Percentiles rank a stretch among this genome's conserved stretches.
phyloP scores from a whole-genome alignment of 37 sponge, comb jelly and placozoan species.

The Oopsacas minuta region DNA sequence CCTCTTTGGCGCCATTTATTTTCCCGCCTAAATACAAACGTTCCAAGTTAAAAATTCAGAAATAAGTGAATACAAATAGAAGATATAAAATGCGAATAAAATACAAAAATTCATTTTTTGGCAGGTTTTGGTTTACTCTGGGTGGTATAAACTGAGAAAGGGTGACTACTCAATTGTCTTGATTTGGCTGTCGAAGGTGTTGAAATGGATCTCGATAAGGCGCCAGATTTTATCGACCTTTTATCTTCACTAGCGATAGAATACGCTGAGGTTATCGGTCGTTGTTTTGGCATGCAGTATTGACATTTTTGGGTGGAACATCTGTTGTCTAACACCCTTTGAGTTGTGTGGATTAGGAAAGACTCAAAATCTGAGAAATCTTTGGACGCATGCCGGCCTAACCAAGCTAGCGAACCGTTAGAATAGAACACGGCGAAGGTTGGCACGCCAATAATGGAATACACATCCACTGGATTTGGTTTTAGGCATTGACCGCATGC shows the following conservation, averaged over 20 bases:
- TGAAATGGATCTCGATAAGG: background rate
- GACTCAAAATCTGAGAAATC: slow-evolving; percentile 6
- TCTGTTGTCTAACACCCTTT: background rate
- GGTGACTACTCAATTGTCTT: background rate
- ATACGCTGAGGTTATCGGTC: background rate
- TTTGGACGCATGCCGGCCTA: background rate
- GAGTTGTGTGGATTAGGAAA: background rate
- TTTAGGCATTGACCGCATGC: background rate
- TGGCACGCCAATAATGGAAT: background rate
- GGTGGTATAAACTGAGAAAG: background rate
- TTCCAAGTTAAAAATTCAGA: too few species aligned
- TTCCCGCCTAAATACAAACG: too few species aligned
- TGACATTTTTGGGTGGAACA: background rate
- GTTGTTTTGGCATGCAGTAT: background rate
- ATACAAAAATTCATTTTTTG: background rate
- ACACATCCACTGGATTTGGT: background rate
- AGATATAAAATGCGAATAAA: background rate
- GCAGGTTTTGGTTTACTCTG: background rate
- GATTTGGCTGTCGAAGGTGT: background rate
- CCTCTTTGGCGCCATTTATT: too few species aligned
- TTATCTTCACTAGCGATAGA: background rate
- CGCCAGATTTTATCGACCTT: background rate
- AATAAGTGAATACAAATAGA: too few species aligned
- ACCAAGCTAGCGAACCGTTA: background rate
- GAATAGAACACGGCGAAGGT: background rate